Evolutionary conservation across 2,113 vertebrate species (phyloP).

Genomic region (Periophthalmodon schlosseri): DNA sequence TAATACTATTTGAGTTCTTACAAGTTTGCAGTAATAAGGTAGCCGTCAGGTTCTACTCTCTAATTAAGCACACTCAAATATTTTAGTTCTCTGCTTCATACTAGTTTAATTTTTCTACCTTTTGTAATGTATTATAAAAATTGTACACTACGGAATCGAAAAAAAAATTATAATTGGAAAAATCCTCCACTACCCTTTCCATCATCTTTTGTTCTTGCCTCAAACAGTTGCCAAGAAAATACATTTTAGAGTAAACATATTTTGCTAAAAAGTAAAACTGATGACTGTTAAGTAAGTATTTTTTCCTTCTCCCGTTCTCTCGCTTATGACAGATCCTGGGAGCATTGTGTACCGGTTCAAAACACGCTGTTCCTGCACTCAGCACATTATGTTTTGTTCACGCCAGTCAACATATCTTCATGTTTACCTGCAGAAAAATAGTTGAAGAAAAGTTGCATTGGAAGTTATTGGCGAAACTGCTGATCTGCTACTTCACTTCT

Average conservation of each 20-base stretch:
- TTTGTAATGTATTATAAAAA: too few relatives aligned
- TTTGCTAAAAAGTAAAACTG: background rate
- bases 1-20: background rate
- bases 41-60: background rate
- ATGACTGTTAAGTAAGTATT: background rate
- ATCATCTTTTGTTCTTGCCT: too few relatives aligned
- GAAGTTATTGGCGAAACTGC: constrained; percentile 36
- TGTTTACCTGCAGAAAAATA: constrained; percentile 35
- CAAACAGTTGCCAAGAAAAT: too few relatives aligned
- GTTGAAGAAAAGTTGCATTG: constrained; percentile 32
- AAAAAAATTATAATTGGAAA: too few relatives aligned
- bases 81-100: background rate
- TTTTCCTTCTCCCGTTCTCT: background rate
- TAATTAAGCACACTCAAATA: background rate
- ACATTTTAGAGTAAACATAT: too few relatives aligned
- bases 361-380: background rate
- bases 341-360: background rate
- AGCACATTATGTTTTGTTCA: constrained; percentile 18
- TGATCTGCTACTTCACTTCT: constrained; percentile 28
- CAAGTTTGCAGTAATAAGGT: background rate
- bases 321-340: background rate
- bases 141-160: too few relatives aligned
- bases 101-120: too few relatives aligned
- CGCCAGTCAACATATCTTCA: constrained; percentile 20
- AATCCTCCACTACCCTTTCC: too few relatives aligned